Conservation (phyloP, 2,888 invertebrate genomes). For the Pachycephus smyrnensis region DNA sequence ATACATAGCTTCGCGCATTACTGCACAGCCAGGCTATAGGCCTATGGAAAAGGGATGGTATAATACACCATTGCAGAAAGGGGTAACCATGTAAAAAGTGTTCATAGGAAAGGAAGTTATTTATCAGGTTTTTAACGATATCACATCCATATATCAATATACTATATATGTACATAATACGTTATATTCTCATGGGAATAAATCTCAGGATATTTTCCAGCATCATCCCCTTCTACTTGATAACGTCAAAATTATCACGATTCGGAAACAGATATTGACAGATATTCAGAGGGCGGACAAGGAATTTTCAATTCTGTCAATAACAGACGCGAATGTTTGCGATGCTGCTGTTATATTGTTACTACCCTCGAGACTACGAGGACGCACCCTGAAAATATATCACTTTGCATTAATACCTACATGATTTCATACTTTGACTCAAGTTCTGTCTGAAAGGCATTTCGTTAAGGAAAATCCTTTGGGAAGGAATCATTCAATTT, state of each 20-base stretch:
- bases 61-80: neutral
- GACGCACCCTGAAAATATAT: constrained; percentile 17
- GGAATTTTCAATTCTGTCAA: constrained; percentile 20
- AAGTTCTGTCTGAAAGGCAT: constrained; percentile 25
- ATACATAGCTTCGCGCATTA: constrained; percentile 19
- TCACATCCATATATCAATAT: neutral
- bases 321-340: constrained; percentile 22
- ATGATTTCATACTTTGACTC: constrained; percentile 48
- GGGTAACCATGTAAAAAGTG: neutral
- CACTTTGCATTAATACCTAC: constrained; percentile 37
- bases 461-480: neutral
- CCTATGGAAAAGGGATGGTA: neutral
- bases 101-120: neutral
- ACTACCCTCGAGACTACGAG: neutral
- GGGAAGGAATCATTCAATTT: neutral
- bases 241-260: neutral
- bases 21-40: neutral
- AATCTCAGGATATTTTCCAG: neutral
- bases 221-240: neutral
- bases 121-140: neutral
- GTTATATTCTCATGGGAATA: neutral
- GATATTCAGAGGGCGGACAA: neutral
- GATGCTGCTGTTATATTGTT: constrained; percentile 5
- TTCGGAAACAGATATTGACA: constrained; percentile 3
- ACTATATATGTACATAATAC: neutral